These are phyloP conservation scores for Spicauda simplicius DNA, from an alignment of 2,888 invertebrate species.

Conservation along the genomic window DNA sequence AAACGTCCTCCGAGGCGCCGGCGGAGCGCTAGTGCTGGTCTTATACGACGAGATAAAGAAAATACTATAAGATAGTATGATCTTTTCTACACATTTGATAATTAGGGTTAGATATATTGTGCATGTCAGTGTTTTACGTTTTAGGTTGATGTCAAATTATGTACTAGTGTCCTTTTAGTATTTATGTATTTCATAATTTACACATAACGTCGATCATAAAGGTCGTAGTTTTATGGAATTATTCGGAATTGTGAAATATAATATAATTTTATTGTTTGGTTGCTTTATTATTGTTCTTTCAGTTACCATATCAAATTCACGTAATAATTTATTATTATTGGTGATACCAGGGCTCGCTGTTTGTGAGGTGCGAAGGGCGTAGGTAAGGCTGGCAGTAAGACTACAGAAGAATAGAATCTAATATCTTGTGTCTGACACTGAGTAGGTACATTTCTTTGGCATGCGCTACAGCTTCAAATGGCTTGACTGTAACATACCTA, in stretches of 20 bases:
- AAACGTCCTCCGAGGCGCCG: slow-evolving; percentile 95
- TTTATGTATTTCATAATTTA: slow-evolving; percentile 24
- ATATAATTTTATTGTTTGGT: neutral
- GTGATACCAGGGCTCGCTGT: too few species aligned
- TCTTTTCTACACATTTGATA: neutral
- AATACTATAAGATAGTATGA: slow-evolving; percentile 66
- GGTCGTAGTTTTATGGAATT: slow-evolving; percentile 14
- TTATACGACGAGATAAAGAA: slow-evolving; percentile 95
- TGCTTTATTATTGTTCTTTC: too few species aligned
- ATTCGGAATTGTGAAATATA: slow-evolving; percentile 27
- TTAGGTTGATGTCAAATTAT: slow-evolving; percentile 15
- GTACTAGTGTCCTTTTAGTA: slow-evolving; percentile 13
- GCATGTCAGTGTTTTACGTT: neutral
- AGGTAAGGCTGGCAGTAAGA: too few species aligned
- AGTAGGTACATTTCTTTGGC: too few species aligned
- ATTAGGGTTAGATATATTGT: neutral
- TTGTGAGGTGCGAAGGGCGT: too few species aligned
- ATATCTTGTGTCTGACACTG: too few species aligned
- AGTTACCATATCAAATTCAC: too few species aligned
- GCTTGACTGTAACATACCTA: too few species aligned
- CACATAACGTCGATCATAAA: slow-evolving; percentile 9
- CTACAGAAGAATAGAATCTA: too few species aligned
- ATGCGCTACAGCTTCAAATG: too few species aligned
- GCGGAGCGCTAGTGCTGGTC: slow-evolving; percentile 95
- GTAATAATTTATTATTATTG: too few species aligned